Conservation (phyloP, 2,113 vertebrate species). For the Xiphorhynchus elegans region DNA sequence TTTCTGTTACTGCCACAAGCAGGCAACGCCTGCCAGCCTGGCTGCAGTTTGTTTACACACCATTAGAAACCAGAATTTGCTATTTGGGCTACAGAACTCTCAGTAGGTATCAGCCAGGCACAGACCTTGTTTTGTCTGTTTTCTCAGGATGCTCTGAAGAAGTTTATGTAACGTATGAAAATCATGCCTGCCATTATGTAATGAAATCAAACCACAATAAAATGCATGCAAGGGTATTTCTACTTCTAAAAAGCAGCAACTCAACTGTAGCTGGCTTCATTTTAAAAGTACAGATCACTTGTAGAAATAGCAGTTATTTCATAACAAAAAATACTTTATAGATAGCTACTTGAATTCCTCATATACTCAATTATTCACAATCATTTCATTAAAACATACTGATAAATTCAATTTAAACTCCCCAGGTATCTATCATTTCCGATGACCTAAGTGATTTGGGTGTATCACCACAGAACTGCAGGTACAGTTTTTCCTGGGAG, state of each 20-base stretch:
- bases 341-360: background rate
- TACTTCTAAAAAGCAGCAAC: background rate
- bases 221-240: background rate
- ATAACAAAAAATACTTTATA: background rate
- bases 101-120: background rate
- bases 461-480: background rate
- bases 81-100: background rate
- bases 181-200: background rate
- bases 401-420: background rate
- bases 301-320: background rate
- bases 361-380: background rate
- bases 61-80: background rate
- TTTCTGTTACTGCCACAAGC: background rate
- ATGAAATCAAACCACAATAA: background rate
- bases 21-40: slow-evolving; percentile 9
- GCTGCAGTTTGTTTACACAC: background rate
- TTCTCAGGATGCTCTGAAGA: background rate
- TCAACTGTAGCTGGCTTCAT: background rate
- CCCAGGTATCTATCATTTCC: background rate
- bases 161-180: background rate
- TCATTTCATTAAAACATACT: background rate
- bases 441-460: accelerated
- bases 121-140: background rate
- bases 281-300: accelerated
- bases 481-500: background rate